phyloP scores from a whole-genome alignment of 2,113 vertebrate genomes.

The Lophochroa leadbeateri region DNA sequence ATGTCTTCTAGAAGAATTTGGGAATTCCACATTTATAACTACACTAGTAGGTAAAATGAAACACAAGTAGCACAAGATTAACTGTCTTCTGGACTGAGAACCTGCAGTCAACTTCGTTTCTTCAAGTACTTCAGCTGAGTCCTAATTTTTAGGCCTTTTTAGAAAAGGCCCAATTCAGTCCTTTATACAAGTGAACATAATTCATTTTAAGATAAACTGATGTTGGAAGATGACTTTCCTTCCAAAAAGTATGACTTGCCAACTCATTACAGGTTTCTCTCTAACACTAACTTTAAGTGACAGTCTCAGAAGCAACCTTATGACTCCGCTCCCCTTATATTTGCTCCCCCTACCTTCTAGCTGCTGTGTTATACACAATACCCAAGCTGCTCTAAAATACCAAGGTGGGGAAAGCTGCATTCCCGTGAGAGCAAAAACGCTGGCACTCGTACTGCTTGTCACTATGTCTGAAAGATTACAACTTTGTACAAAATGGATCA shows the following conservation, averaged over 20 bases:
- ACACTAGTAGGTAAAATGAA: background rate
- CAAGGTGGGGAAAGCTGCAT: background rate
- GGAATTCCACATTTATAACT: background rate
- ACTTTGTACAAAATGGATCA: fast-evolving
- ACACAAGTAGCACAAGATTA: background rate
- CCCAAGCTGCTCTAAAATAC: fast-evolving
- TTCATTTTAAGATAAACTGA: background rate
- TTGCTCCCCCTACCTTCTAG: background rate
- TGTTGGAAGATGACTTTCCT: background rate
- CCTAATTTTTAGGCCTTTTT: background rate
- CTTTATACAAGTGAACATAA: background rate
- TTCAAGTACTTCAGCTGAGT: background rate
- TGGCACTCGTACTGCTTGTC: fast-evolving
- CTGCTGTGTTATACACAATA: background rate
- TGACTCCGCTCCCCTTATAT: background rate
- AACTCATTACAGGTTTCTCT: background rate
- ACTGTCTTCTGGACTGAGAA: background rate
- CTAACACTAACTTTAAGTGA: background rate
- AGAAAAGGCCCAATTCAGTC: background rate
- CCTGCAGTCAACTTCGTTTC: background rate
- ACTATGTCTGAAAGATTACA: background rate
- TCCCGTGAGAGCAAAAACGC: background rate
- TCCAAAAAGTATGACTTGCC: background rate
- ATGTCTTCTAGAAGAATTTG: background rate
- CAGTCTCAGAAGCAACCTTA: background rate